Conservation (phyloP, 2,888 invertebrate species). For the Tetramorium bicarinatum region DNA sequence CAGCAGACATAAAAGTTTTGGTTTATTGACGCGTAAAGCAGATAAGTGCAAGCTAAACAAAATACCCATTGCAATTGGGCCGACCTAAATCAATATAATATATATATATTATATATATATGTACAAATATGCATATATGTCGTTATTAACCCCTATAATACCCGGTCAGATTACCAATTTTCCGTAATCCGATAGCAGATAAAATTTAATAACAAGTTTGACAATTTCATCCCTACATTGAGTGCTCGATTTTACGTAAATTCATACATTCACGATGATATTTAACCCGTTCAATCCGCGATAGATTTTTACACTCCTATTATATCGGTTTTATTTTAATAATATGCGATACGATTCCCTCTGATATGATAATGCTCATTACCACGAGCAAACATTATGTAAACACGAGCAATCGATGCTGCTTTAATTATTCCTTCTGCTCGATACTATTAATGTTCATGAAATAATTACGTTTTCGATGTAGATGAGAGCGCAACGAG, state of each 20-base stretch:
- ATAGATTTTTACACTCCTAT: constrained; percentile 4
- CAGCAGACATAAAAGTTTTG: constrained; percentile 13
- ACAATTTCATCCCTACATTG: constrained; percentile 28
- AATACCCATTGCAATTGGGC: background rate
- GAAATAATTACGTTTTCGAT: constrained; percentile 39
- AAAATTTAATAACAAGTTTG: constrained; percentile 37
- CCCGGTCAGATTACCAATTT: constrained; percentile 13
- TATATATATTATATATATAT: background rate
- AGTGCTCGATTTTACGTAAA: constrained; percentile 25
- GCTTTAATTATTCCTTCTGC: constrained; percentile 35
- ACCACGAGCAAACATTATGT: background rate
- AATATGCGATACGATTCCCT: no score
- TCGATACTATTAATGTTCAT: background rate
- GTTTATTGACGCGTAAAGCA: constrained; percentile 26
- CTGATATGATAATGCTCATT: constrained; percentile 27
- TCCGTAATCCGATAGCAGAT: constrained; percentile 28
- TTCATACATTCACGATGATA: background rate
- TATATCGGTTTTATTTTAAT: background rate
- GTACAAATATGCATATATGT: background rate
- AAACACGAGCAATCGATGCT: constrained; percentile 24
- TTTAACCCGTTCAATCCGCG: background rate
- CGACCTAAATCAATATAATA: background rate
- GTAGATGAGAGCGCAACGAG: background rate
- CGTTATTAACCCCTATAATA: constrained; percentile 37
- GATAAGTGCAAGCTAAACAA: constrained; percentile 44